A percentile compares a stretch with the other conserved stretches of the same genome.
Evolutionary conservation across 2,888 invertebrate species (phyloP).

Genomic region (Monochamus alternatus): DNA sequence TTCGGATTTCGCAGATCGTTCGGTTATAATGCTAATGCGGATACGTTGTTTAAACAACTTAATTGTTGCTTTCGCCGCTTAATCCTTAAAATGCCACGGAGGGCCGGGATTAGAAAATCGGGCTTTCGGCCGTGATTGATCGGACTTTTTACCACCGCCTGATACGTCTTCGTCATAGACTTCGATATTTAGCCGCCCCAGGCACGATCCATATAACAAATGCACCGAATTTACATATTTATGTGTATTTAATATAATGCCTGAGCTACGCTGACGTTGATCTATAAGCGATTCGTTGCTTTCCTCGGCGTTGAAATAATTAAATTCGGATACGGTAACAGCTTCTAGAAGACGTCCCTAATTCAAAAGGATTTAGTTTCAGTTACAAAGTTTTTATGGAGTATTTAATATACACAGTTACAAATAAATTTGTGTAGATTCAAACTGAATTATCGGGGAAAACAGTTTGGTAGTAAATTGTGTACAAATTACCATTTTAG

Average conservation of each 20-base stretch:
- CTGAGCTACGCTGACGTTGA: constrained; percentile 34
- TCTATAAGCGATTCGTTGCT: constrained; percentile 39
- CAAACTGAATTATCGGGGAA: too few species aligned
- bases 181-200: constrained; percentile 47
- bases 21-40: constrained; percentile 66
- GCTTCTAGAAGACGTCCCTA: too few species aligned
- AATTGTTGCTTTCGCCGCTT: constrained; percentile 66
- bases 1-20: constrained; percentile 52
- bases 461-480: too few species aligned
- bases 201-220: constrained; percentile 40
- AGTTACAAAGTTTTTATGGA: too few species aligned
- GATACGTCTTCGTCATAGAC: constrained; percentile 57
- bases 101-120: constrained; percentile 40
- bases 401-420: too few species aligned
- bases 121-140: constrained; percentile 49
- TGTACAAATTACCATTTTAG: too few species aligned
- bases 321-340: constrained; percentile 1
- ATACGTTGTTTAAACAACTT: constrained; percentile 69
- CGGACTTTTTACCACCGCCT: constrained; percentile 42
- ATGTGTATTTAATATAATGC: constrained; percentile 48
- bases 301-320: constrained; percentile 22
- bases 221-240: constrained; percentile 51
- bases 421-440: too few species aligned
- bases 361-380: too few species aligned
- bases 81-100: constrained; percentile 47